These are phyloP conservation scores for Escarpia spicata DNA, from an alignment of 2,888 invertebrate species.

Conservation along the genomic window DNA sequence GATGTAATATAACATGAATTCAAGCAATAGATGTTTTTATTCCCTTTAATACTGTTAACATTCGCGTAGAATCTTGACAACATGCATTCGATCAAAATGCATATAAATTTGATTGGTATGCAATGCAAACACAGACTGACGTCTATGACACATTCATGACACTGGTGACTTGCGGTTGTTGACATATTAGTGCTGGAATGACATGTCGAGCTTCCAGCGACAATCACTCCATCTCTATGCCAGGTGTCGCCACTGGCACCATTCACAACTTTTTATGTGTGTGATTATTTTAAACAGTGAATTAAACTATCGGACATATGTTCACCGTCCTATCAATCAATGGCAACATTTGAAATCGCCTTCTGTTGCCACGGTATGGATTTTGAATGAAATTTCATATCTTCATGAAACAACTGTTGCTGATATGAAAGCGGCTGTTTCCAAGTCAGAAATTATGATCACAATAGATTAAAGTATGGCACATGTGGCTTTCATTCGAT, in stretches of 20 bases:
- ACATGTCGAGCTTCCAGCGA: background rate
- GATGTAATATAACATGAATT: too few species aligned
- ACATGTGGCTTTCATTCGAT: background rate
- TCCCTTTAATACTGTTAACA: background rate
- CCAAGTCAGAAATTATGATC: background rate
- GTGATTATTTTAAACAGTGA: background rate
- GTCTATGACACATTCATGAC: background rate
- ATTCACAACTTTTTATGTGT: background rate
- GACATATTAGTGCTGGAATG: background rate
- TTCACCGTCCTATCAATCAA: background rate
- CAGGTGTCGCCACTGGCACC: background rate
- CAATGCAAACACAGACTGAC: background rate
- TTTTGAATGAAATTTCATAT: conserved; percentile 16
- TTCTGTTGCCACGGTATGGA: background rate
- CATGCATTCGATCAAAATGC: background rate
- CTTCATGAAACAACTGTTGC: conserved; percentile 16
- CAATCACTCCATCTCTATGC: background rate
- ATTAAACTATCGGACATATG: conserved; percentile 7
- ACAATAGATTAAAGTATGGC: conserved; percentile 5
- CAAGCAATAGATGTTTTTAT: too few species aligned
- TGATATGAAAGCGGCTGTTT: background rate
- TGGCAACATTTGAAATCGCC: background rate
- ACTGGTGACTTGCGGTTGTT: background rate
- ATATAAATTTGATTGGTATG: background rate
- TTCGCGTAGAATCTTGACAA: background rate